These are phyloP conservation scores for Dryas iulia DNA, from an alignment of 1,140 invertebrate genomes.

Conservation along the genomic window DNA sequence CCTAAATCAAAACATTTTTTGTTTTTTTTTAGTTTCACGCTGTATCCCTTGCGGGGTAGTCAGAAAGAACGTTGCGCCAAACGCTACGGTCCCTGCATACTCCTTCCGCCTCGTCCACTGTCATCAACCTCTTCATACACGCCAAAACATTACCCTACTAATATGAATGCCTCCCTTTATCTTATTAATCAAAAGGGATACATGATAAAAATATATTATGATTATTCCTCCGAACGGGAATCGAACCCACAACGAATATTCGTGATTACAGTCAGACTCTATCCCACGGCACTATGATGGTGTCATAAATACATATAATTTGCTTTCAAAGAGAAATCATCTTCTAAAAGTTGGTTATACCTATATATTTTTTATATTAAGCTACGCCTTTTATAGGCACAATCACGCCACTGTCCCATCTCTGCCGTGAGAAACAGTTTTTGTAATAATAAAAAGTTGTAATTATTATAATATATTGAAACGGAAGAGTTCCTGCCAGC, in stretches of 20 bases:
- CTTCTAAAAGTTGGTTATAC: no score
- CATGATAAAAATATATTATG: no score
- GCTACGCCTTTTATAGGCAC: not conserved
- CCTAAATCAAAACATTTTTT: no score
- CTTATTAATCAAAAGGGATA: no score
- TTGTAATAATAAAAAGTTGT: conserved; percentile 43
- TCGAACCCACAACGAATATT: not conserved
- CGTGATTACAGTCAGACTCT: not conserved
- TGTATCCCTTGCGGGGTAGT: no score
- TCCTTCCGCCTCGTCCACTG: no score
- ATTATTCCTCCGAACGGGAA: not conserved
- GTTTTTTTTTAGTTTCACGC: no score
- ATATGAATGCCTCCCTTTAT: not conserved
- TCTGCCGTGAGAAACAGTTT: conserved; percentile 48
- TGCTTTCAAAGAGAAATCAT: no score
- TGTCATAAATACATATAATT: not conserved
- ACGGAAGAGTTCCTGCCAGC: conserved; percentile 63
- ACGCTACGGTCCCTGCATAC: no score
- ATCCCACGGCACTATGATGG: not conserved
- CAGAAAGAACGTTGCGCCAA: no score
- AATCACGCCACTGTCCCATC: not conserved
- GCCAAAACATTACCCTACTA: no score
- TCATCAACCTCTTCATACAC: no score
- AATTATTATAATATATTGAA: conserved; percentile 59
- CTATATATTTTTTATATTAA: not conserved